phyloP scores from a whole-genome alignment of 2,113 vertebrate species.

The Menidia beryllina region DNA sequence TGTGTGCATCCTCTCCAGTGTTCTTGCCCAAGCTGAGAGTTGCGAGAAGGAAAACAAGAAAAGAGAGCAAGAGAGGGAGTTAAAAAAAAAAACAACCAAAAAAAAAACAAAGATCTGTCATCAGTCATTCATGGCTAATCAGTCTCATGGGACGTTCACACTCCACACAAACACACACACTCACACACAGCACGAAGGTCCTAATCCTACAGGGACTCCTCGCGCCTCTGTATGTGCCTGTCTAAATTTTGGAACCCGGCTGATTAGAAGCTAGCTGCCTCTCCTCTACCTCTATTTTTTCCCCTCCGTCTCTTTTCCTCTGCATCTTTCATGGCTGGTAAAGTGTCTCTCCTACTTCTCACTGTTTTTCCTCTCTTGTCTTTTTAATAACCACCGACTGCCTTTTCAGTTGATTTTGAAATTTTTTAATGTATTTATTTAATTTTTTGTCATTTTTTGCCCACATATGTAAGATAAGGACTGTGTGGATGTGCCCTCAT shows the following conservation, averaged over 20 bases:
- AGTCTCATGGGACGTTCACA: constrained; percentile 75
- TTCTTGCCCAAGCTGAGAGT: constrained; percentile 59
- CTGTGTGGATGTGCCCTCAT: constrained; percentile 34
- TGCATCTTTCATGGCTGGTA: constrained; percentile 69
- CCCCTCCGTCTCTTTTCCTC: constrained; percentile 29
- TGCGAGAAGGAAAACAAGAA: constrained; percentile 72
- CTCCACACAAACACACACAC: constrained; percentile 46
- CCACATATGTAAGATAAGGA: constrained; percentile 56
- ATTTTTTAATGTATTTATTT: constrained; percentile 79
- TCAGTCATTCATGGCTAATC: constrained; percentile 84
- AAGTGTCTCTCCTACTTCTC: constrained; percentile 69
- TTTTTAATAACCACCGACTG: constrained; percentile 76
- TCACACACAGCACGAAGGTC: constrained; percentile 60
- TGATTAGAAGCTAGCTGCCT: constrained; percentile 74
- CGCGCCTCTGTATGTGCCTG: constrained; percentile 73
- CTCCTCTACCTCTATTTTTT: constrained; percentile 15
- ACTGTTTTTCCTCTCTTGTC: constrained; percentile 69
- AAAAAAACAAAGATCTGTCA: constrained; percentile 81
- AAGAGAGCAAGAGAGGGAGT: constrained; percentile 46
- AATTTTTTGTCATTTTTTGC: constrained; percentile 58
- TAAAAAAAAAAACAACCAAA: constrained; percentile 32
- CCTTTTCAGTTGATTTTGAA: constrained; percentile 71
- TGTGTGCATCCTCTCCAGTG: constrained; percentile 50
- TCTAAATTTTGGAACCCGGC: constrained; percentile 76
- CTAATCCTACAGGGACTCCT: constrained; percentile 78